Evolutionary conservation across 2,113 vertebrate species (phyloP).

Genomic region (Pollachius pollachius): DNA sequence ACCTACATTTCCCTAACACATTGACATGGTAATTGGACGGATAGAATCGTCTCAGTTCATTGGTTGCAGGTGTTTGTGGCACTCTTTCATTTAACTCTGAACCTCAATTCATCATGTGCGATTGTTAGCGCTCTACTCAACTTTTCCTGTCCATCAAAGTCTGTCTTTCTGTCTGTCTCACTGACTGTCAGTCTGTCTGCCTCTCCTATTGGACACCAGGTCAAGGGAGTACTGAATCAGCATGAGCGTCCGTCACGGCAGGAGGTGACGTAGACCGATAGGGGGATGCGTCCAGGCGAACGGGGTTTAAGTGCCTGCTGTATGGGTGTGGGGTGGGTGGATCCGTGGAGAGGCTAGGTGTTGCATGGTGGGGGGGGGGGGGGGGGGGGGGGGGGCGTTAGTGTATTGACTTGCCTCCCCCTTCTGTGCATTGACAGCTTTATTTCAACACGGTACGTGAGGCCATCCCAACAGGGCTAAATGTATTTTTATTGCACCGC

Average conservation of each 20-base stretch:
- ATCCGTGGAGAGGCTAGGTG: constrained; percentile 26
- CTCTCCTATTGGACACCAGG: neutral
- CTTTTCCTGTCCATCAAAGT: constrained; percentile 20
- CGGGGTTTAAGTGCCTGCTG: constrained; percentile 17
- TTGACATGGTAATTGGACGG: too few species aligned
- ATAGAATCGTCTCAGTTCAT: neutral
- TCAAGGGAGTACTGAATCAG: constrained; percentile 61
- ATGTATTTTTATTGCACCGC: too few species aligned
- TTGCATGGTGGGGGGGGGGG: constrained; percentile 42
- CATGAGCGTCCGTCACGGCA: constrained; percentile 35
- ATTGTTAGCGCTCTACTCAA: too few species aligned
- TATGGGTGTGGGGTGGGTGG: constrained; percentile 47
- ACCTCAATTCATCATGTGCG: constrained; percentile 13
- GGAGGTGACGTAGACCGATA: constrained; percentile 18
- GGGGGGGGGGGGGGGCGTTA: constrained; percentile 41
- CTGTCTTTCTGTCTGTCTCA: neutral
- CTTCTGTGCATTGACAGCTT: constrained; percentile 41
- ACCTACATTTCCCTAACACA: too few species aligned
- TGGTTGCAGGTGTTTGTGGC: constrained; percentile 34
- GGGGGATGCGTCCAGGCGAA: constrained; percentile 49
- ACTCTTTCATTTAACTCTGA: too few species aligned
- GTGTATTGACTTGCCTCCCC: constrained; percentile 44
- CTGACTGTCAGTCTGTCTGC: constrained; percentile 17
- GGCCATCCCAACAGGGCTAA: too few species aligned
- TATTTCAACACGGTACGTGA: constrained; percentile 28